Evolutionary conservation across 1,140 invertebrate genomes (phyloP), one percentile per base, ranked within the genome.

Genomic region (Panagrolaimus sp.): DNA sequence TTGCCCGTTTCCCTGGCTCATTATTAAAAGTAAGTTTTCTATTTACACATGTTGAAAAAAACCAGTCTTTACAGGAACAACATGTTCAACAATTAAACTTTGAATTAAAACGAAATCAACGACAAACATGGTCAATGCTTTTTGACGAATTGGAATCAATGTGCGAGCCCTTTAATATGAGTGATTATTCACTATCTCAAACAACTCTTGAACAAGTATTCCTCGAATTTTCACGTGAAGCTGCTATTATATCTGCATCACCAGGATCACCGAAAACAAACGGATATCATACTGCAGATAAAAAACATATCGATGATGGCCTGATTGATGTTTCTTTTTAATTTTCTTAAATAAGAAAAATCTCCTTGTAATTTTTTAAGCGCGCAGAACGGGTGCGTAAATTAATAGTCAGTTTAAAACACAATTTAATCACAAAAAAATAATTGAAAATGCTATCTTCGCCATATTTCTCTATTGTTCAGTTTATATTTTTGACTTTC

Each of bases 121-220:
- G 46, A 44, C 68, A 67, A 46, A 67, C 68, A 1, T 78, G 77
- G 77, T 78, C 77, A 27, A 11, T 38, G 7, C 72, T 78, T n/a
- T 78, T 78, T 63, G 72, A 23, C 46, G 13, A 51, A 72, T 11
- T 46, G 27, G 44, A 62, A 66, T 20, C 47, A 65, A 4, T 78
- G 14, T 70, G 66, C 5, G 31, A 16, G 5, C 38, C 44, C 7
- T 44, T 69, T 13, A 46, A 70, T 14, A 72, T 80, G 48, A 71
- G 47, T 13, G 77, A 78, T 67, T 78, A 78, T 48, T 78, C 77
- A 13, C 63, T 78, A 1, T 75, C 72, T 25, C 77, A 78, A 64
- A 78, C 77, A 11, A 78, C 77, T 7, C 65, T 78, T 20, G 77
- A 78, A 64, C 77, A 78, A 61, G 72, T 76, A 14, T 78, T 78